Evolutionary conservation across 2,113 vertebrate genomes (phyloP), one percentile per base, ranked within the genome.

Genomic region (Heteronetta atricapilla): DNA sequence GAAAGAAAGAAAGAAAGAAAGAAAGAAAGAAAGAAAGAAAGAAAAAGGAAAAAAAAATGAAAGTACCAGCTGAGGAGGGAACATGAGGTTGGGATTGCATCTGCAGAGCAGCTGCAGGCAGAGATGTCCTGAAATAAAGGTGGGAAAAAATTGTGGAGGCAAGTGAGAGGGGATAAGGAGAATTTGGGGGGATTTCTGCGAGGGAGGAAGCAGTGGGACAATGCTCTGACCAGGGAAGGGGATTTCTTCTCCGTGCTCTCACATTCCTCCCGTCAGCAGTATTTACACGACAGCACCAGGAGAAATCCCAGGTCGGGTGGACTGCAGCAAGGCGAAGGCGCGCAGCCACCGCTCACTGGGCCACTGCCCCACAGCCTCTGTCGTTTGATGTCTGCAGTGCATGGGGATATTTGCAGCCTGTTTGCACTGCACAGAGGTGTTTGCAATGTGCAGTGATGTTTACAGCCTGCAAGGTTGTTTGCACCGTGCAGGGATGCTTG

Each of bases 41-140:
- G 3, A 31, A 8, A 72, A 74, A 70, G 36, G 8, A 13, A 25
- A 63, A 63, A 26, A 22, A 38, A 36, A 18, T 17, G 34, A 36
- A 38, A 63, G 34, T 13, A 10, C 60, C 23, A 52, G 48, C n/a
- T 63, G 59, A 88, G 73, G 29, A 4, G 16, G 36, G 74, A 13
- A 56, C 17, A 42, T 3, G 11, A 52, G 70, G 82, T 86, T 38
- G 82, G 83, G 46, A 64, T 55, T 44, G 64, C 94, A 86, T 95
- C 88, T 94, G 96, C 67, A 48, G 44, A 84, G 84, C 95, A 96
- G 96, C 97, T 96, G 94, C 80, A 53, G 55, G 31, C 22, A 64
- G 80, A 75, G 83, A 19, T 69, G 76, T 63, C 33, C 36, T 13
- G 13, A 63, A 86, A 75, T 13, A 22, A 34, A 60, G 33, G 22